These are phyloP conservation scores for Nettapus auritus DNA, from an alignment of 2,113 vertebrate species.

Conservation along the genomic window DNA sequence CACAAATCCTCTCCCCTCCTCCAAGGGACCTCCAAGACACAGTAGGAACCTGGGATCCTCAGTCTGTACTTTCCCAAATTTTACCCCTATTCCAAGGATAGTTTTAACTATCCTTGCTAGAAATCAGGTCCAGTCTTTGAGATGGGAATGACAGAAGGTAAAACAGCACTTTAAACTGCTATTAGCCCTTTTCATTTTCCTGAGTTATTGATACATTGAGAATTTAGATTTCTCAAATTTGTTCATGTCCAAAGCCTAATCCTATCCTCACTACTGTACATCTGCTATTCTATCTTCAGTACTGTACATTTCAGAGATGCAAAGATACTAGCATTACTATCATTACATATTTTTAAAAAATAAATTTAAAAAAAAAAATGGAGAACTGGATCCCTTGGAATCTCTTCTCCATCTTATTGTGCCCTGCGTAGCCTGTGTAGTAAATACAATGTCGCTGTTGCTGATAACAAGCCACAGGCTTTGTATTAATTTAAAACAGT, in stretches of 20 bases:
- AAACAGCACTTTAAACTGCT: background rate
- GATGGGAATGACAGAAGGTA: background rate
- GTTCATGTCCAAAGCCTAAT: background rate
- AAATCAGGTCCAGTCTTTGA: background rate
- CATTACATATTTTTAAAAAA: background rate
- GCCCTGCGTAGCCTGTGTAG: background rate
- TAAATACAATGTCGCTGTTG: background rate
- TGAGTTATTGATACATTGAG: background rate
- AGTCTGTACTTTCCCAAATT: background rate
- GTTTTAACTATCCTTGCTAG: background rate
- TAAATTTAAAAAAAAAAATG: background rate
- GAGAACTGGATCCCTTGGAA: background rate
- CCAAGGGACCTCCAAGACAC: background rate
- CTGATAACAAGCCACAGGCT: background rate
- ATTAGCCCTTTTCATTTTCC: background rate
- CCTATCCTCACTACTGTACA: background rate
- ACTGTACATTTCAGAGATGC: background rate
- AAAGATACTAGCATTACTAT: background rate
- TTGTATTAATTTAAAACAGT: background rate
- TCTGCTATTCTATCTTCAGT: background rate
- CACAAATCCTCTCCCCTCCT: background rate
- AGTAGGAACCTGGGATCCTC: background rate
- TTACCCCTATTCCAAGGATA: background rate
- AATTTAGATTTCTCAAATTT: background rate
- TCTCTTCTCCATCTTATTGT: background rate